These are phyloP conservation scores for Oreochromis grahami DNA, from an alignment of 2,797 vertebrate genomes.

Conservation along the genomic window DNA sequence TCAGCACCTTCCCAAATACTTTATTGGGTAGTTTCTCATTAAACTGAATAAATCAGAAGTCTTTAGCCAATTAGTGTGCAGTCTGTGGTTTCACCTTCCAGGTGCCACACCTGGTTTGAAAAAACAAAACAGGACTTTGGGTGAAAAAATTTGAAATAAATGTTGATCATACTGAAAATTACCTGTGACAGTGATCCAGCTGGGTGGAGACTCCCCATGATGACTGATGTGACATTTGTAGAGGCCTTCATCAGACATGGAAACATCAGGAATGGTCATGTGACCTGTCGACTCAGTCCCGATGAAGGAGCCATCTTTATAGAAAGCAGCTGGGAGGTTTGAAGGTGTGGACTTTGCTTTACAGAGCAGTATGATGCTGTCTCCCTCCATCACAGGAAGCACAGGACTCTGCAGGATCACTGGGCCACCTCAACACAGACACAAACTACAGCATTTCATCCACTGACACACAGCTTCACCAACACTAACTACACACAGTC, in stretches of 20 bases:
- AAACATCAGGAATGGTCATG: not conserved
- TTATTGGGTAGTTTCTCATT: not conserved
- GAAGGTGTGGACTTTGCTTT: not conserved
- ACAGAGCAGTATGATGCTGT: not conserved
- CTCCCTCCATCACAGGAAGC: not conserved
- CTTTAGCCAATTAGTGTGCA: not conserved
- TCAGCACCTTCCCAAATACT: not conserved
- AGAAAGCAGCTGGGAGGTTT: rapidly evolving
- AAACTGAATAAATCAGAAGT: not conserved
- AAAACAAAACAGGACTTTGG: not conserved
- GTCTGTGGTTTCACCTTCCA: not conserved
- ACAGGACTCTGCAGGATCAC: not conserved
- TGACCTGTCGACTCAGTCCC: rapidly evolving
- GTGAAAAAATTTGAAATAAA: not conserved
- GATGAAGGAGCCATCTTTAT: rapidly evolving
- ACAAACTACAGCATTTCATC: not conserved
- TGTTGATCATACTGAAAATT: not conserved
- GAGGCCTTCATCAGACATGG: not conserved
- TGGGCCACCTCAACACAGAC: not conserved
- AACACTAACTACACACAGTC: rapidly evolving
- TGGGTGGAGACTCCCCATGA: not conserved
- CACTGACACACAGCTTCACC: not conserved
- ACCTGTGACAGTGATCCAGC: not conserved
- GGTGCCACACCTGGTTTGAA: not conserved
- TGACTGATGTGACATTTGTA: not conserved